A percentile compares a stretch with the other conserved stretches of the same genome.
These are phyloP conservation scores for Stigmatopora argus DNA, from an alignment of 2,113 vertebrate genomes.

Conservation along the genomic window DNA sequence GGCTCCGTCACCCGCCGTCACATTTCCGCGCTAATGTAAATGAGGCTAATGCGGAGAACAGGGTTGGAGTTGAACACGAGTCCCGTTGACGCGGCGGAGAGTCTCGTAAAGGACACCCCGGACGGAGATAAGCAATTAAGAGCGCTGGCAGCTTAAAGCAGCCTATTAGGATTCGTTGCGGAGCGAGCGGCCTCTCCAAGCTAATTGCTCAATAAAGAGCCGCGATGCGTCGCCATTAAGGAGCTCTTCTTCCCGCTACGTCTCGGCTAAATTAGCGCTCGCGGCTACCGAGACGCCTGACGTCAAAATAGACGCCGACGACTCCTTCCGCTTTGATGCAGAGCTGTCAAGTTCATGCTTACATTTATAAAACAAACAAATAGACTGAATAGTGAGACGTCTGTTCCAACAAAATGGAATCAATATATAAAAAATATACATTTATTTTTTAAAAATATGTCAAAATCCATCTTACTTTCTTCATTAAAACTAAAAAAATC, in stretches of 20 bases:
- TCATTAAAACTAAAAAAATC: too few relatives aligned
- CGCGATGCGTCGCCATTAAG: slow-evolving; percentile 87
- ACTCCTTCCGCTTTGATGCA: background rate
- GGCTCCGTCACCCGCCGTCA: too few relatives aligned
- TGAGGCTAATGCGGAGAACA: slow-evolving; percentile 25
- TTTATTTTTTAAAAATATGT: too few relatives aligned
- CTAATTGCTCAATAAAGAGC: slow-evolving; percentile 96
- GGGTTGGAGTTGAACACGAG: slow-evolving; percentile 44
- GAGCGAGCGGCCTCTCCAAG: slow-evolving; percentile 86
- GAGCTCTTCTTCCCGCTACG: slow-evolving; percentile 84
- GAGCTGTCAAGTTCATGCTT: too few relatives aligned
- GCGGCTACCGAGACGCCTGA: slow-evolving; percentile 49
- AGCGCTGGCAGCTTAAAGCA: background rate
- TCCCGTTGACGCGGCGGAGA: slow-evolving; percentile 43
- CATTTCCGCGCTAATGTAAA: background rate
- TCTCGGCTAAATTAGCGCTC: slow-evolving; percentile 71
- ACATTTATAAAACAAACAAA: too few relatives aligned
- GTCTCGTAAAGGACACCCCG: slow-evolving; percentile 16
- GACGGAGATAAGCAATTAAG: background rate
- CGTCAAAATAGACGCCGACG: slow-evolving; percentile 61
- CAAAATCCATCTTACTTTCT: too few relatives aligned
- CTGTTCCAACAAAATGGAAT: too few relatives aligned
- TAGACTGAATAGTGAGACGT: too few relatives aligned
- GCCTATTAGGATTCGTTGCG: slow-evolving; percentile 88
- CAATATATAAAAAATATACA: too few relatives aligned